Percentiles rank a stretch among this genome's conserved stretches.
These are phyloP conservation scores for Arctopsyche grandis DNA, from an alignment of 1,140 invertebrate species.

Conservation along the genomic window DNA sequence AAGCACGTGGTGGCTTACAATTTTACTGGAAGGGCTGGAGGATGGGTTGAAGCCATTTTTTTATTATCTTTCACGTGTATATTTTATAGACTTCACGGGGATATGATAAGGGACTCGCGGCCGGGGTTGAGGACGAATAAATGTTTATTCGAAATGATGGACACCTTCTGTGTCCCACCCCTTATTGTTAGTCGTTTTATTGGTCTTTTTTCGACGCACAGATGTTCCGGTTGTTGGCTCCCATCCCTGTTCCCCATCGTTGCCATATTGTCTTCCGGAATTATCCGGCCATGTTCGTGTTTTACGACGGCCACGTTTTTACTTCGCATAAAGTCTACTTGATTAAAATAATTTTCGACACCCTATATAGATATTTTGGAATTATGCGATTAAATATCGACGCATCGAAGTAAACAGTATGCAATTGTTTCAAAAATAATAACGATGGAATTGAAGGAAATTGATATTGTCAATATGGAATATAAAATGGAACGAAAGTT, in stretches of 20 bases:
- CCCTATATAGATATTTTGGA: background rate
- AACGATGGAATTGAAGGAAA: too few species aligned
- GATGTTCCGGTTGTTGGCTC: background rate
- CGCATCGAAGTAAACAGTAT: too few species aligned
- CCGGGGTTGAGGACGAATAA: background rate
- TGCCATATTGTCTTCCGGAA: background rate
- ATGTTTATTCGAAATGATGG: background rate
- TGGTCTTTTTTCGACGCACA: background rate
- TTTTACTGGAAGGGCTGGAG: background rate
- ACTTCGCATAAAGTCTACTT: background rate
- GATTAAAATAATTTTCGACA: slow-evolving; percentile 5
- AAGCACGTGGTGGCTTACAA: slow-evolving; percentile 1
- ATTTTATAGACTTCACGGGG: slow-evolving; percentile 21
- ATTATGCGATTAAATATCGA: background rate
- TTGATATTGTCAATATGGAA: too few species aligned
- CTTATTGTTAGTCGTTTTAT: background rate
- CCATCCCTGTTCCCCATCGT: background rate
- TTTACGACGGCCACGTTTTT: background rate
- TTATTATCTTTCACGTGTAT: slow-evolving; percentile 31
- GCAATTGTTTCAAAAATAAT: too few species aligned
- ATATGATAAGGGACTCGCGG: slow-evolving; percentile 11
- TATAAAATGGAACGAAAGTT: too few species aligned
- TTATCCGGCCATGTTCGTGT: background rate
- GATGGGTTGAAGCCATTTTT: slow-evolving; percentile 6
- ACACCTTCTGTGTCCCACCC: background rate